These are phyloP conservation scores for Apostichopus californicus DNA, from an alignment of 35 echinoderm and acorn worm genomes.

Conservation along the genomic window DNA sequence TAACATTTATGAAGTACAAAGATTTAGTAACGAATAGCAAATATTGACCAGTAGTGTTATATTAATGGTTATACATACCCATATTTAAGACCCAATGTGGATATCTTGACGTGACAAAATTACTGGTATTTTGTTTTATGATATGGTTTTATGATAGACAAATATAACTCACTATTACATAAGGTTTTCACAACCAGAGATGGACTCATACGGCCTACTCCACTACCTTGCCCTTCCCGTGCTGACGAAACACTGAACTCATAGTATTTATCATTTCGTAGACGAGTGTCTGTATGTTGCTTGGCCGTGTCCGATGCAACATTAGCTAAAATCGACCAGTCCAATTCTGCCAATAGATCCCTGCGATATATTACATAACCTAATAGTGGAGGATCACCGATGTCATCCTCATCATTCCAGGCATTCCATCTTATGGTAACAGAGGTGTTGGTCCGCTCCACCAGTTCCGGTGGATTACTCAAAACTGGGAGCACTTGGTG, in stretches of 20 bases:
- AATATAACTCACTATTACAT: slow-evolving; percentile 23
- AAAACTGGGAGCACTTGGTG: background rate
- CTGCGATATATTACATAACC: slow-evolving; percentile 17
- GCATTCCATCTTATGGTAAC: background rate
- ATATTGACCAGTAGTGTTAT: too few species aligned
- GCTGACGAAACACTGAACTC: slow-evolving; percentile 33
- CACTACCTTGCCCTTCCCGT: background rate
- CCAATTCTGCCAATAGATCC: background rate
- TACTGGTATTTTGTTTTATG: too few species aligned
- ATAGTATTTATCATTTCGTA: slow-evolving; percentile 6
- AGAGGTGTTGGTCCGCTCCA: background rate
- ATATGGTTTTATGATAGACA: too few species aligned
- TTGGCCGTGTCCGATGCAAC: too few species aligned
- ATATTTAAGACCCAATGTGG: too few species aligned
- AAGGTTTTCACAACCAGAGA: background rate
- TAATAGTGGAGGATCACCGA: slow-evolving; percentile 18
- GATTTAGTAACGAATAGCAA: too few species aligned
- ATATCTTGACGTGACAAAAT: too few species aligned
- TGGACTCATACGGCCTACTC: background rate
- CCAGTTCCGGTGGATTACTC: background rate
- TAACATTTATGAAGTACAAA: too few species aligned
- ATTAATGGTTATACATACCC: too few species aligned
- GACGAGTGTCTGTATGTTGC: background rate
- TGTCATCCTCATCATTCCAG: background rate
- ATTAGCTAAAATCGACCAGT: background rate